Evolutionary conservation across 2,888 invertebrate genomes (phyloP).

Genomic region (Cerceris ruficornis): DNA sequence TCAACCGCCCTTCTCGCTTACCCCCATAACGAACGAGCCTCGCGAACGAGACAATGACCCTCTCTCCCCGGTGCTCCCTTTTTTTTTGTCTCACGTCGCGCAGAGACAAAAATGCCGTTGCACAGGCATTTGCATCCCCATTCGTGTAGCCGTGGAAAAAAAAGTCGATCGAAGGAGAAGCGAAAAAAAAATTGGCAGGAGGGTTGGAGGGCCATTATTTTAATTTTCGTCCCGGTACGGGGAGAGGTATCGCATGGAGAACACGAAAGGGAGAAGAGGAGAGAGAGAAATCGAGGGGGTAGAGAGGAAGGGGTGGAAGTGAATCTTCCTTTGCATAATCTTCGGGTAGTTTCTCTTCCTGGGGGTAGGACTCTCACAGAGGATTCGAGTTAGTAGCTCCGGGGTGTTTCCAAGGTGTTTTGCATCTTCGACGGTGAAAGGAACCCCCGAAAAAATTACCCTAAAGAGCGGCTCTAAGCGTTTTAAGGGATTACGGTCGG

Average conservation of each 20-base stretch:
- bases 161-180: constrained; percentile 50
- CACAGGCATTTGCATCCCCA: constrained; percentile 69
- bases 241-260: background rate
- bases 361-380: constrained; percentile 67
- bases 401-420: constrained; percentile 57
- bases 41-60: constrained; percentile 39
- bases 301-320: constrained; percentile 42
- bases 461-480: constrained; percentile 80
- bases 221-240: constrained; percentile 65
- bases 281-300: constrained; percentile 10
- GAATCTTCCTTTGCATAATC: constrained; percentile 72
- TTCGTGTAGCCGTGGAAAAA: constrained; percentile 43
- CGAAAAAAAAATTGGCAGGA: constrained; percentile 21
- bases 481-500: constrained; percentile 81
- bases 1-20: constrained; percentile 35
- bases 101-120: constrained; percentile 75
- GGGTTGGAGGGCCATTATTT: constrained; percentile 72
- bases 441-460: constrained; percentile 69
- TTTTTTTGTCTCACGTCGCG: constrained; percentile 68
- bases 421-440: constrained; percentile 48
- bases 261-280: background rate
- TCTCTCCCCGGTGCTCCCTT: constrained; percentile 15
- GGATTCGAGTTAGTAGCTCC: constrained; percentile 53
- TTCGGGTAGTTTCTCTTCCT: constrained; percentile 64
- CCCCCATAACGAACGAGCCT: constrained; percentile 38